Conservation (phyloP, 2,888 invertebrate species). For the Agrotis clavis region DNA sequence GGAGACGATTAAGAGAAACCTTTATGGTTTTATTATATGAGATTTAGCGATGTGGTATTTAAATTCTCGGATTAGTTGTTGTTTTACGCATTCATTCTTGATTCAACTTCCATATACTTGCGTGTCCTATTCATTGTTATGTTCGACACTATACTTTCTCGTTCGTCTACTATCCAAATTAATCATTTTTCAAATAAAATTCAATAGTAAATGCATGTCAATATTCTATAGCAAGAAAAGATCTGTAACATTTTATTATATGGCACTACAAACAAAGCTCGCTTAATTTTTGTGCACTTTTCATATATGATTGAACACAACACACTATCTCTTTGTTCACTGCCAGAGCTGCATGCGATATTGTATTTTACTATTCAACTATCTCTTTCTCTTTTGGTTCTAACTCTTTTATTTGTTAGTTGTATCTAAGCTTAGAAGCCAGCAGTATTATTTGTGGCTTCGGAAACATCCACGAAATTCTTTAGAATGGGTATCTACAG, state of each 20-base stretch:
- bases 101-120: background rate
- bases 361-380: slow-evolving; percentile 7
- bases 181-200: background rate
- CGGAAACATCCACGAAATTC: too few relatives aligned
- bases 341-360: background rate
- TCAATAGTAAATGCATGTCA: background rate
- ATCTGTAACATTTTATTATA: background rate
- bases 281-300: background rate
- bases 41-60: background rate
- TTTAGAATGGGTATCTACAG: background rate
- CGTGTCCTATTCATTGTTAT: slow-evolving; percentile 4
- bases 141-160: background rate
- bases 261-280: background rate
- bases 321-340: slow-evolving; percentile 35
- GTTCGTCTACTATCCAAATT: background rate
- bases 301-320: background rate
- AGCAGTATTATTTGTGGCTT: background rate
- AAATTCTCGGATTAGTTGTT: background rate
- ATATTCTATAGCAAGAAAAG: background rate
- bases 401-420: background rate
- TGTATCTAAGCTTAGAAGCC: background rate
- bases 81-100: slow-evolving; percentile 10
- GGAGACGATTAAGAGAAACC: slow-evolving; percentile 38
- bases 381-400: background rate
- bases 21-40: background rate